Base-by-base conservation (phyloP, 2,113 vertebrate species). In the Neolamprologus toae region DNA sequence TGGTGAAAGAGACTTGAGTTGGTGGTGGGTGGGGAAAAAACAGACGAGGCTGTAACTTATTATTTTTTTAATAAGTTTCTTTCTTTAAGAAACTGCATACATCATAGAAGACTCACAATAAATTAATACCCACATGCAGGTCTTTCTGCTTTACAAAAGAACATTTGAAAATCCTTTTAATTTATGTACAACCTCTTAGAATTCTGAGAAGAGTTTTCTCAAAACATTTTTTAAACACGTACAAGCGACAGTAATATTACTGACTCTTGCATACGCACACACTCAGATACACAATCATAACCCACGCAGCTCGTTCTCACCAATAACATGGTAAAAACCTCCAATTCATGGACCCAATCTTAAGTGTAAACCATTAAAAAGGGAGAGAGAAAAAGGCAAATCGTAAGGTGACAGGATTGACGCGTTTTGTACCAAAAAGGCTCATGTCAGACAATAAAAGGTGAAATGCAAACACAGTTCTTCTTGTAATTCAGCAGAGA, bases 81-180 rank as follows among this genome's bases (percentile, higher is more conserved):
- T 97, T 97, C 96, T 96, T 95, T 92, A 96, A 97, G 97, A 98
- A 99, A 98, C 97, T 97, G 96, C 97, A 97, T 97, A 98, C 98
- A 98, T 97, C 93, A 96, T 97, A 95, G 89, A 97, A 97, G 97
- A 98, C 97, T 96, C 97, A 98, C 97, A 97, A 97, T 97, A 98
- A 97, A 96, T 98, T 97, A 98, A 98, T 93, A 94, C 96, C 95
- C 96, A 96, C 98, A 98, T 98, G 98, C 98, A 97, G 73, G 97
- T 97, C 97, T 83, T 97, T 97, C 96, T 94, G 97, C 97, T 98
- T 97, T 98, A 97, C 97, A 98, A 97, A 98, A 97, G 83, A 85
- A 84, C 80, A 95, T 93, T 89, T 94, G 90, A 92, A 97, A 94
- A 97, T 95, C 96, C 96, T 95, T 94, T 95, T 97, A 93, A 90